These are phyloP conservation scores for Ochropleura plecta DNA, from an alignment of 2,888 invertebrate genomes.

Conservation along the genomic window DNA sequence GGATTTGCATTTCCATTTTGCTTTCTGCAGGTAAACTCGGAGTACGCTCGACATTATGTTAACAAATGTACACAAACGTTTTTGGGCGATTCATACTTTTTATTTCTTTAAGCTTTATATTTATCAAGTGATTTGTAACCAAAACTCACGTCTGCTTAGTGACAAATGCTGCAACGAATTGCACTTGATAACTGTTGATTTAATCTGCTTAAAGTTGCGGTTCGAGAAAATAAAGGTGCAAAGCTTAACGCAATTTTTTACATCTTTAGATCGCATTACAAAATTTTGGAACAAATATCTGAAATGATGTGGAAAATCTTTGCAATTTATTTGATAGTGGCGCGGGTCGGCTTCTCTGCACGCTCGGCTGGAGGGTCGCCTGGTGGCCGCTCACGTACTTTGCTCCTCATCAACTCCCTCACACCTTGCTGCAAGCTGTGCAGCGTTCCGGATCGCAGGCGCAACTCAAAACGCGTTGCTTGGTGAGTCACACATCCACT, in stretches of 20 bases:
- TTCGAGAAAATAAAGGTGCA: slow-evolving; percentile 61
- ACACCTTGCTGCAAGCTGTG: slow-evolving; percentile 94
- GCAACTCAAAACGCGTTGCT: slow-evolving; percentile 90
- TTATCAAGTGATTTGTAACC: slow-evolving; percentile 65
- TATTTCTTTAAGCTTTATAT: slow-evolving; percentile 59
- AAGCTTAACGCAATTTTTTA: slow-evolving; percentile 70
- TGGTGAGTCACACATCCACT: slow-evolving; percentile 71
- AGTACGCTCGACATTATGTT: slow-evolving; percentile 58
- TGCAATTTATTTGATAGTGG: slow-evolving; percentile 91
- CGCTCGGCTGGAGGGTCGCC: slow-evolving; percentile 93
- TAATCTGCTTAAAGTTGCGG: slow-evolving; percentile 73
- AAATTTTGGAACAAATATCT: slow-evolving; percentile 53
- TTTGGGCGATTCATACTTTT: slow-evolving; percentile 55
- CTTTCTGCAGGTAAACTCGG: slow-evolving; percentile 45
- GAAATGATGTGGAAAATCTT: slow-evolving; percentile 47
- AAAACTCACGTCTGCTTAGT: slow-evolving; percentile 62
- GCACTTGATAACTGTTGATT: slow-evolving; percentile 71
- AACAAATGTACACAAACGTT: slow-evolving; percentile 60
- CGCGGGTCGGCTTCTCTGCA: slow-evolving; percentile 94
- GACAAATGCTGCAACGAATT: slow-evolving; percentile 72
- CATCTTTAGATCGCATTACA: slow-evolving; percentile 57
- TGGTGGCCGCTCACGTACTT: slow-evolving; percentile 94
- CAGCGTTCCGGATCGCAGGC: slow-evolving; percentile 96
- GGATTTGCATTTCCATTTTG: slow-evolving; percentile 69
- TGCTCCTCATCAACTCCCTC: slow-evolving; percentile 92